These are phyloP conservation scores for Falco naumanni DNA, from an alignment of 2,797 vertebrate genomes.

Conservation along the genomic window DNA sequence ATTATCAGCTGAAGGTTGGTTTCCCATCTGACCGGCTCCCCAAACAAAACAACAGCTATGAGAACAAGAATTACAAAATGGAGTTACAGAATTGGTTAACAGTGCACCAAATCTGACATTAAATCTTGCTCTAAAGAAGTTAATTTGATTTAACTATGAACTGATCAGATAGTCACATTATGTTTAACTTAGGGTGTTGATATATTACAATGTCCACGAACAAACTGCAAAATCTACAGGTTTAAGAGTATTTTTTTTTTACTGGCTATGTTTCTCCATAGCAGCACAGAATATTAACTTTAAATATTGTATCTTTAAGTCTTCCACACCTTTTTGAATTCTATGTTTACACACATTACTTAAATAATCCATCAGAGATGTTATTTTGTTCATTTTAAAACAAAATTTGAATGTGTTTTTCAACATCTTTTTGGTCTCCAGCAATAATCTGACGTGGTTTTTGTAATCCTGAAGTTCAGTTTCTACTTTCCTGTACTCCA, in stretches of 20 bases:
- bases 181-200: neutral
- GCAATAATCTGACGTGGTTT: neutral
- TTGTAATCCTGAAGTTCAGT: neutral
- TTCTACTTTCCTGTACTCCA: neutral
- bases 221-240: neutral
- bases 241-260: neutral
- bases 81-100: neutral
- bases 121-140: neutral
- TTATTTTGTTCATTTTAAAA: neutral
- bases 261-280: neutral
- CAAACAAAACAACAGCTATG: conserved; percentile 87
- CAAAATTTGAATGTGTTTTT: neutral
- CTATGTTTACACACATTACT: neutral
- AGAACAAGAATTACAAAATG: neutral
- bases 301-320: neutral
- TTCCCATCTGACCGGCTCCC: conserved; percentile 91
- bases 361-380: neutral
- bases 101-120: neutral
- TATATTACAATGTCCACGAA: neutral
- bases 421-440: neutral
- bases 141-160: neutral
- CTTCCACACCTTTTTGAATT: neutral
- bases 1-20: conserved; percentile 89
- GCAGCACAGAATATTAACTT: neutral
- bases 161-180: neutral